A percentile compares a stretch with the other conserved stretches of the same genome.
Conservation (phyloP, 2,113 vertebrate genomes). For the Indicator maculatus region DNA sequence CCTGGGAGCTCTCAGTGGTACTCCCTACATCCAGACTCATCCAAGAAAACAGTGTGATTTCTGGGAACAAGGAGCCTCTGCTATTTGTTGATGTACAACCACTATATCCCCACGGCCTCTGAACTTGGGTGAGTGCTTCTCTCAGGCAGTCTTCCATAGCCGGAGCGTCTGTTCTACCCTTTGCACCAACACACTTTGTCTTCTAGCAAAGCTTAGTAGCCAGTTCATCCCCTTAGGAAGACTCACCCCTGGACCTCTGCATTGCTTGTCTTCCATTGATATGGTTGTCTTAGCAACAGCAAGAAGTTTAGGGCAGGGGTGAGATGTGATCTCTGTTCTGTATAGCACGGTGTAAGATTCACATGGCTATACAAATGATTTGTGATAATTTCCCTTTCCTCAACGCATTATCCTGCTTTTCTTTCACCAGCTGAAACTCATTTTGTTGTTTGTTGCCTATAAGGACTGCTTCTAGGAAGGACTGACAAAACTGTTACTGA, state of each 20-base stretch:
- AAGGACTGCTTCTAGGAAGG: background rate
- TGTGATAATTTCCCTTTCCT: slow-evolving; percentile 3
- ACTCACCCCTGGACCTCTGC: background rate
- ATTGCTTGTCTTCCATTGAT: background rate
- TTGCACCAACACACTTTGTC: background rate
- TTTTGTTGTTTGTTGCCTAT: slow-evolving; percentile 20
- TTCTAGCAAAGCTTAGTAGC: background rate
- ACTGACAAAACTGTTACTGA: background rate
- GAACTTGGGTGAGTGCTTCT: background rate
- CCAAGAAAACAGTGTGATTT: background rate
- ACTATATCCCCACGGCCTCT: background rate
- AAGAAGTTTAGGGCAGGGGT: background rate
- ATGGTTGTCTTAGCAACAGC: background rate
- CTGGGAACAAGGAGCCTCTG: background rate
- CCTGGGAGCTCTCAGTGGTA: background rate
- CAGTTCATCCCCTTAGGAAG: background rate
- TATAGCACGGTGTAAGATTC: background rate
- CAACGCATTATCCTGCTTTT: background rate
- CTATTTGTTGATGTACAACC: background rate
- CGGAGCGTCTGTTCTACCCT: background rate
- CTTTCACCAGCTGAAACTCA: background rate
- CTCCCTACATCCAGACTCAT: background rate
- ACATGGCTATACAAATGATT: background rate
- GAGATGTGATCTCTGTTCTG: background rate
- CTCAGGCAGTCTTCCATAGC: background rate